phyloP scores from a whole-genome alignment of 2,888 invertebrate genomes.

The Epinotia bilunana region DNA sequence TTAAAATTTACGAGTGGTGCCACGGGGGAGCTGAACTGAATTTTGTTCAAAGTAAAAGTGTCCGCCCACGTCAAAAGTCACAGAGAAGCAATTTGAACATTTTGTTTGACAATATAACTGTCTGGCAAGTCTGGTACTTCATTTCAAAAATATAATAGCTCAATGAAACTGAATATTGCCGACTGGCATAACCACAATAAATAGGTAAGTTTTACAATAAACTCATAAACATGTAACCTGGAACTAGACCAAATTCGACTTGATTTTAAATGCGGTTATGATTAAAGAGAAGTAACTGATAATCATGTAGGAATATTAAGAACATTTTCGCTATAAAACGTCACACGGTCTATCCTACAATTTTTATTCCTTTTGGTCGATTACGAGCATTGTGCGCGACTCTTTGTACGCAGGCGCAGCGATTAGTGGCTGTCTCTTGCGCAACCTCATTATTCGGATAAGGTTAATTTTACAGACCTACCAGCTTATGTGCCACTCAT shows the following conservation, averaged over 20 bases:
- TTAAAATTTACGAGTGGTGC: too few species aligned
- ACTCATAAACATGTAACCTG: not conserved
- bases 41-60: too few species aligned
- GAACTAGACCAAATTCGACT: not conserved
- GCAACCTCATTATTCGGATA: conserved; percentile 48
- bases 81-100: not conserved
- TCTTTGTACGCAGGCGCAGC: conserved; percentile 39
- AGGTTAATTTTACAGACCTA: conserved; percentile 53
- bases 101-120: not conserved
- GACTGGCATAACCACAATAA: not conserved
- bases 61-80: too few species aligned
- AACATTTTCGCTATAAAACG: conserved; percentile 5
- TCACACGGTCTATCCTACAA: not conserved
- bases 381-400: conserved; percentile 38
- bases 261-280: not conserved
- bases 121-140: not conserved
- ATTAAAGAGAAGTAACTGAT: not conserved
- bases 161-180: not conserved
- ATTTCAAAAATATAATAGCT: not conserved
- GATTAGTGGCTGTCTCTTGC: conserved; percentile 43
- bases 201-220: not conserved
- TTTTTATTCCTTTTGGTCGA: conserved; percentile 23
- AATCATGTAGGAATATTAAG: not conserved
- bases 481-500: conserved; percentile 25
- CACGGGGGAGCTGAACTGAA: too few species aligned